Percentiles rank a stretch among this genome's conserved stretches.
Conservation (phyloP, 2,888 invertebrate species). For the Scaptomyza reducta region DNA sequence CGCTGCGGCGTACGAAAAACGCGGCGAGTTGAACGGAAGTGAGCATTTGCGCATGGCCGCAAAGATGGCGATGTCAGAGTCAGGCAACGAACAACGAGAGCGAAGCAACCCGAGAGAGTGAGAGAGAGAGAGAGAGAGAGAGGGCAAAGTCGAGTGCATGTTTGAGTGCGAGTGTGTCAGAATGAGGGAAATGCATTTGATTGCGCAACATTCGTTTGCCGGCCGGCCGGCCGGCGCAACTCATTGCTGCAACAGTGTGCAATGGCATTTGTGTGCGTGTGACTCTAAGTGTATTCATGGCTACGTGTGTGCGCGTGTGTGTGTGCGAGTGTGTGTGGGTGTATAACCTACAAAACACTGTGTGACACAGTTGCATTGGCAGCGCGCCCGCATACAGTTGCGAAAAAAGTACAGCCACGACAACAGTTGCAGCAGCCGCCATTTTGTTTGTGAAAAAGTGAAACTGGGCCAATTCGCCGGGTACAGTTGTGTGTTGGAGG, state of each 20-base stretch:
- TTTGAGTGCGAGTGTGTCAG: constrained; percentile 28
- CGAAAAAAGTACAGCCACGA: constrained; percentile 78
- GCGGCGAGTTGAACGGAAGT: constrained; percentile 70
- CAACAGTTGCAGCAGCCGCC: constrained; percentile 78
- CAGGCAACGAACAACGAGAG: constrained; percentile 16
- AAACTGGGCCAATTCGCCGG: constrained; percentile 73
- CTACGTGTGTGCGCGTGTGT: constrained; percentile 1
- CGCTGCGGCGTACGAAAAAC: constrained; percentile 37
- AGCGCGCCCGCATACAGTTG: constrained; percentile 45
- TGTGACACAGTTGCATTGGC: constrained; percentile 63
- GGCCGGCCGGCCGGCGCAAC: constrained; percentile 77
- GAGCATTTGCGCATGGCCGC: constrained; percentile 69
- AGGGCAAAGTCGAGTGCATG: constrained; percentile 29
- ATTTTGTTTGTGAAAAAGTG: constrained; percentile 71
- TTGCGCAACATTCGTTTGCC: constrained; percentile 77
- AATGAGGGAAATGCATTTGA: constrained; percentile 64
- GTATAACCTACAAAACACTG: constrained; percentile 68
- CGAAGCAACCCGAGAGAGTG: constrained; percentile 6
- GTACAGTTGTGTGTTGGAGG: constrained; percentile 55
- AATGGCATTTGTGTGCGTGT: constrained; percentile 2
- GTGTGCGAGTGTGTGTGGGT: constrained; percentile 11
- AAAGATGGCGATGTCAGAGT: constrained; percentile 49
- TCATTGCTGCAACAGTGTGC: constrained; percentile 49
- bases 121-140: constrained; percentile 17
- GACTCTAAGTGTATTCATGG: constrained; percentile 1